Evolutionary conservation across 1,140 invertebrate species (phyloP), one percentile per base, ranked within the genome.

Genomic region (Nautilus pompilius): DNA sequence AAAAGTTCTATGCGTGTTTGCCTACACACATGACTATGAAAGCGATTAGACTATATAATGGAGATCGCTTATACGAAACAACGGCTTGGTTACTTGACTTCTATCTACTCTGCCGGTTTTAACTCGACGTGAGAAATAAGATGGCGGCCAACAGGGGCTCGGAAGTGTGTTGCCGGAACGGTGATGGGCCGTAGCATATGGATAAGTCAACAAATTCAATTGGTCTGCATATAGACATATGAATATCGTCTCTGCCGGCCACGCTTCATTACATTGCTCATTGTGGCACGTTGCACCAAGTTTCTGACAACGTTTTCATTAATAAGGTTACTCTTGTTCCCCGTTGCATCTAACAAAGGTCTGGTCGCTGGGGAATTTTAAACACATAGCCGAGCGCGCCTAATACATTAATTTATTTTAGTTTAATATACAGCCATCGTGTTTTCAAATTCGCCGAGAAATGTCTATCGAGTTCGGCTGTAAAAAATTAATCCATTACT

Each of bases 371-470:
- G 45, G 45, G 45, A 46, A 46, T 46, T 13, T 5, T 5, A 13
- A 46, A 46, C 45, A 46, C 13, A 46, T 46, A 46, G 45, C 45
- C 45, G 24, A 22, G 17, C 24, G 17, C 17, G 45, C 45, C 45
- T 46, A 46, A 46, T 46, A 46, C 45, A 46, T 46, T 46, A 46
- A 46, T 46, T 46, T 46, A 46, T 46, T 46, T 46, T 22, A 46
- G 17, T 46, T 46, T 46, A 46, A 46, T 46, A 46, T 46, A 46
- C 45, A 46, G 17, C 24, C 17, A 3, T 46, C 45, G 45, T 46
- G 45, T 46, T 46, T 46, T 46, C 3, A 22, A 46, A 46, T 46
- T 46, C 45, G 24, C n/a, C 45, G 24, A 46, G 45, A 22, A 13
- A 22, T 46, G 45, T 22, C 45, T 46, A 13, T 22, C n/a, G 45